Evolutionary conservation across 2,888 invertebrate genomes (phyloP), one percentile per base, ranked within the genome.

Genomic region (Noctua comes): DNA sequence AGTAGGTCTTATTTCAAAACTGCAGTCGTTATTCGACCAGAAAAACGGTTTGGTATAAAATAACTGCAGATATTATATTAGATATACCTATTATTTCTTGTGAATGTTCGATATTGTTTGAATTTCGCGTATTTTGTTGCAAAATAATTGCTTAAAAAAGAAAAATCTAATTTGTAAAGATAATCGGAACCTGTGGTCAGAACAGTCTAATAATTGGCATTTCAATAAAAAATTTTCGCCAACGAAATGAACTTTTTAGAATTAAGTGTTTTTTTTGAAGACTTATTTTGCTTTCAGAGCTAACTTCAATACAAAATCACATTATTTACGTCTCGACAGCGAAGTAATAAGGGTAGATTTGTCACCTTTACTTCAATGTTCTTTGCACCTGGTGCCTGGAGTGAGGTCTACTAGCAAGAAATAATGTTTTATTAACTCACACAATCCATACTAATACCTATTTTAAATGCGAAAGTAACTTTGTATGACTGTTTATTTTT

Each of bases 241-340:
- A 40, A 24, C 36, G 24, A 13, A 64, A 24, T 24, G 3, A 5
- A 51, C n/a, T n/a, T 68, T 66, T 8, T 21, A 21, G 1, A 27
- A 59, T 4, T 71, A 57, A 2, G 21, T 13, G 2, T 18, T 8
- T 36, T 40, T n/a, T 4, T 57, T 8, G 13, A 48, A 27, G 36
- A 73, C 2, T 69, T 66, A 43, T 16, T 36, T 59, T 11, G 27
- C 16, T 36, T 40, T 48, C 24, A 51, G 27, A 70, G 76, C 16
- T 66, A 66, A 66, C 43, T 75, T 82, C 51, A 82, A 82, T 82
- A 76, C 36, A 62, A 82, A 68, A 82, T 79, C 66, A 69, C 82
- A 84, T 88, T 82, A 86, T 76, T 86, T 78, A 84, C 48, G n/a
- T 64, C 72, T 86, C 73, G 86, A 84, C 84, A 82, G 86, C 76